These are phyloP conservation scores for Sceliomorpha sp. DNA, from an alignment of 2,888 invertebrate genomes.

Conservation along the genomic window DNA sequence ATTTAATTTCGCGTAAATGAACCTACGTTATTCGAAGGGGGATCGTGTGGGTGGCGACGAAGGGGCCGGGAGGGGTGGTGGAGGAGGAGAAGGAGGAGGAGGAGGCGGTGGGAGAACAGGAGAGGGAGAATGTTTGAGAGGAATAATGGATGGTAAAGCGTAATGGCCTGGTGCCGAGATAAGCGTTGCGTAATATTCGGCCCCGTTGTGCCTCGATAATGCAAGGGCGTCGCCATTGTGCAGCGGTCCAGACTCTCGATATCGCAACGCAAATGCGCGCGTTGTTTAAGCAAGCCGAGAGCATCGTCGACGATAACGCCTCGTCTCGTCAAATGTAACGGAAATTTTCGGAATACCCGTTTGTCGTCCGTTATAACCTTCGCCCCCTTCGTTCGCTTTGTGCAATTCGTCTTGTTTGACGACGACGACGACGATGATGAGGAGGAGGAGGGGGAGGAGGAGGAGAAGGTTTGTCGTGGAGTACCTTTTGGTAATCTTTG, in stretches of 20 bases:
- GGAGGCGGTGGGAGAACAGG: neutral
- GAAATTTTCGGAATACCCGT: too few species aligned
- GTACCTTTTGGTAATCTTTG: too few species aligned
- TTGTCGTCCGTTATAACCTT: too few species aligned
- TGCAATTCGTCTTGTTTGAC: too few species aligned
- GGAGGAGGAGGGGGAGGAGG: too few species aligned
- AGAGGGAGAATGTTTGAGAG: too few species aligned
- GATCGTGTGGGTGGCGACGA: neutral
- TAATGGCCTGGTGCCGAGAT: conserved; percentile 52
- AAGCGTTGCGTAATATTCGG: conserved; percentile 53
- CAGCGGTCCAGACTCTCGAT: conserved; percentile 6
- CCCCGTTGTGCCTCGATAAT: conserved; percentile 33
- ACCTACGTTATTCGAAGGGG: conserved; percentile 36
- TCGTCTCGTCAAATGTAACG: conserved; percentile 13
- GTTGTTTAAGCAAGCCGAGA: neutral
- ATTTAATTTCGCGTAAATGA: conserved; percentile 53
- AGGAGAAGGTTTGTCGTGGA: too few species aligned
- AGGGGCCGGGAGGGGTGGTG: too few species aligned
- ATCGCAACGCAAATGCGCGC: conserved; percentile 12
- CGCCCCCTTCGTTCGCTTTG: conserved; percentile 13
- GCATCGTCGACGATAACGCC: conserved; percentile 13
- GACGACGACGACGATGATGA: too few species aligned
- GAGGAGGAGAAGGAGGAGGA: too few species aligned
- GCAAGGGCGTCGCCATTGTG: conserved; percentile 45
- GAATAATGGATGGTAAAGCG: conserved; percentile 49